These are phyloP conservation scores for Pipistrellus pygmaeus DNA, from an alignment of 2,797 vertebrate species.

Conservation along the genomic window DNA sequence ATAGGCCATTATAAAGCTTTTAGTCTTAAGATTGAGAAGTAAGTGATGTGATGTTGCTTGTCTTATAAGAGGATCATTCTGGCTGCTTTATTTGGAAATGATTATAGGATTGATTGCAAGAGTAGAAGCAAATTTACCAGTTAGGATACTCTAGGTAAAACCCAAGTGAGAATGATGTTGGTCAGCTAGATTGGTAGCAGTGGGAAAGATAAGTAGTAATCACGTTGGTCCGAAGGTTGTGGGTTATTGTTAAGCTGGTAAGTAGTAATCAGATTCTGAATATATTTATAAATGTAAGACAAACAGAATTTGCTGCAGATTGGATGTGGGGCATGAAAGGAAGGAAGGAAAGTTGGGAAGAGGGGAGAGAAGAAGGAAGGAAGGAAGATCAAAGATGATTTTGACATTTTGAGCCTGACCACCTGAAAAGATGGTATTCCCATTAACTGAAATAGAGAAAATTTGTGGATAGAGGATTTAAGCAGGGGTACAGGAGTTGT, in stretches of 20 bases:
- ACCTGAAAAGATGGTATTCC: background rate
- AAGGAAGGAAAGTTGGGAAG: background rate
- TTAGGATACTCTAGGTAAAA: conserved; percentile 47
- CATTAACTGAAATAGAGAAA: background rate
- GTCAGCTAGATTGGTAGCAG: background rate
- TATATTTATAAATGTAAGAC: background rate
- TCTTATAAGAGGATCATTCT: conserved; percentile 17
- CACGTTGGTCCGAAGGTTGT: too few relatives aligned
- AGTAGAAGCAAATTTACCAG: background rate
- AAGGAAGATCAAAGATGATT: background rate
- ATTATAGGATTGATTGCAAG: background rate
- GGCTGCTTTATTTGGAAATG: conserved; percentile 18
- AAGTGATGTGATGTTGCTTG: background rate
- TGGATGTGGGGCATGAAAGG: background rate
- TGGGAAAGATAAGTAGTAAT: background rate
- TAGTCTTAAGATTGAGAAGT: conserved; percentile 3
- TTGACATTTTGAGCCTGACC: background rate
- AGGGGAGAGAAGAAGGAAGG: background rate
- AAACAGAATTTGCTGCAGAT: conserved; percentile 31
- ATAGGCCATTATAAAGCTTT: conserved; percentile 31
- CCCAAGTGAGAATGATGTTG: background rate
- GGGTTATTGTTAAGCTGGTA: too few relatives aligned
- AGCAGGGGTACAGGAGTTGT: background rate
- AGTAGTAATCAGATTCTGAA: background rate
- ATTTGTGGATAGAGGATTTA: background rate